Evolutionary conservation across 1,140 invertebrate species (phyloP).

Genomic region (Trichoplusia ni): DNA sequence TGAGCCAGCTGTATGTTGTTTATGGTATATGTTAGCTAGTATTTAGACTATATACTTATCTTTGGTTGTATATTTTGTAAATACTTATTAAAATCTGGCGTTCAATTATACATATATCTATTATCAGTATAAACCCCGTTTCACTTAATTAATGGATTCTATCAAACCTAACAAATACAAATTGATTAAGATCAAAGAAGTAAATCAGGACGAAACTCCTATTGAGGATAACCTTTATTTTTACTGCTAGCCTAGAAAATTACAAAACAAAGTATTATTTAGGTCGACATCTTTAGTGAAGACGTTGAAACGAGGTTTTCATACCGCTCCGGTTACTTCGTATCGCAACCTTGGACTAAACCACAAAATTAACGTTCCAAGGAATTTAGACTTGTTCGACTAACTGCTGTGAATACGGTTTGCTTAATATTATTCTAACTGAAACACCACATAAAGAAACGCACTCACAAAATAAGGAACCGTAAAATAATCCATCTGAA

Average conservation of each 20-base stretch:
- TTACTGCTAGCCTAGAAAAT: constrained; percentile 1
- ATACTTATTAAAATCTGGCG: too few species aligned
- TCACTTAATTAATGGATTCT: too few species aligned
- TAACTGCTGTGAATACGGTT: neutral
- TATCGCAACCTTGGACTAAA: constrained; percentile 18
- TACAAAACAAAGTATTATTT: constrained; percentile 9
- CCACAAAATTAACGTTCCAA: constrained; percentile 19
- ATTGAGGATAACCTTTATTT: too few species aligned
- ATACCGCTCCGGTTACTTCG: constrained; percentile 1
- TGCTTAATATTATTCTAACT: constrained; percentile 4
- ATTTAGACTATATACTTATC: too few species aligned
- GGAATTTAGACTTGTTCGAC: constrained; percentile 1
- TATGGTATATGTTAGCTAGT: too few species aligned
- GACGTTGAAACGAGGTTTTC: constrained; percentile 5
- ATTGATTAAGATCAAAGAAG: too few species aligned
- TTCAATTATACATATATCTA: too few species aligned
- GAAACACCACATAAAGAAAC: neutral
- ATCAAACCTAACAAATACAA: too few species aligned
- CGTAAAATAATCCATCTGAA: constrained; percentile 3
- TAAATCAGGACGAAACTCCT: too few species aligned
- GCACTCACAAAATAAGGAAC: neutral
- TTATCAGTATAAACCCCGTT: too few species aligned
- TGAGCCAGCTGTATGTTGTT: too few species aligned
- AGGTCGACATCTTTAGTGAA: constrained; percentile 11
- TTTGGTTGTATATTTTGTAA: too few species aligned